These are phyloP conservation scores for Hylia prasina DNA, from an alignment of 2,113 vertebrate species.

Conservation along the genomic window DNA sequence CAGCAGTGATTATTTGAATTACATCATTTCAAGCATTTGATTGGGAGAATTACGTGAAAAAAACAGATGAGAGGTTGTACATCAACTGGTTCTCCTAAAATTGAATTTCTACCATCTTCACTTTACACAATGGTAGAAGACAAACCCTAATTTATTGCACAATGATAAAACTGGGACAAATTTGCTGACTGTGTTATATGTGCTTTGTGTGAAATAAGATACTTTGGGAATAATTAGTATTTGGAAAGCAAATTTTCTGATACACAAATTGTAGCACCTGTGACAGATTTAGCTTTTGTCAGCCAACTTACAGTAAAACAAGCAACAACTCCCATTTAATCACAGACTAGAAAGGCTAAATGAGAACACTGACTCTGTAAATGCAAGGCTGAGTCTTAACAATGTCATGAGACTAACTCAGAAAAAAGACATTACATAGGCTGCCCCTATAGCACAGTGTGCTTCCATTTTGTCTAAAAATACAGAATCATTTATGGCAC, in stretches of 20 bases:
- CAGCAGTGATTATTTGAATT: not conserved
- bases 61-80: not conserved
- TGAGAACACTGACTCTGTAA: conserved; percentile 40
- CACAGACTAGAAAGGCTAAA: conserved; percentile 24
- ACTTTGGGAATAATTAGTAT: conserved; percentile 67
- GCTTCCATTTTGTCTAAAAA: conserved; percentile 27
- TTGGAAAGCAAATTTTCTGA: conserved; percentile 67
- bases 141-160: conserved; percentile 62
- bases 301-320: conserved; percentile 36
- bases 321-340: conserved; percentile 61
- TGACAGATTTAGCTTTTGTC: conserved; percentile 62
- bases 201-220: conserved; percentile 45
- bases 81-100: not conserved
- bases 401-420: conserved; percentile 23
- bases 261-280: conserved; percentile 64
- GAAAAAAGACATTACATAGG: not conserved
- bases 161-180: conserved; percentile 37
- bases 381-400: conserved; percentile 13
- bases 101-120: conserved; percentile 27
- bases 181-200: conserved; percentile 53
- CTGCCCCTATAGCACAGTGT: not conserved
- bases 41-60: conserved; percentile 3
- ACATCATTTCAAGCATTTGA: not conserved
- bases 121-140: not conserved
- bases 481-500: not conserved